These are phyloP conservation scores for Drosophila cardini DNA, from an alignment of 1,140 invertebrate genomes.

Conservation along the genomic window DNA sequence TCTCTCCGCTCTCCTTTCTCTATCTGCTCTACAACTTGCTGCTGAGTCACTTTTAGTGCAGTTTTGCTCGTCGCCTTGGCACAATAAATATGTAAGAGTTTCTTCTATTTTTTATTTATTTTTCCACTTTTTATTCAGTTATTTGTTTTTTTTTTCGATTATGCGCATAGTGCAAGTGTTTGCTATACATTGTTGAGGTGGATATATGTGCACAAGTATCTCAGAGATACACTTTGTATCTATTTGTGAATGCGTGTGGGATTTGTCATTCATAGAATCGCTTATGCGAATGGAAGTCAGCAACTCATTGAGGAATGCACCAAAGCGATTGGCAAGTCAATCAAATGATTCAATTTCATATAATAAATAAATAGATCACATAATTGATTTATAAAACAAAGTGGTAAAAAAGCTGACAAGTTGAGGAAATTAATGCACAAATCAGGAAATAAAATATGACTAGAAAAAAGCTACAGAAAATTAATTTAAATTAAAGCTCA, in stretches of 20 bases:
- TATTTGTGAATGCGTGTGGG: constrained; percentile 44
- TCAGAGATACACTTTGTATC: constrained; percentile 24
- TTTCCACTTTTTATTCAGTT: neutral
- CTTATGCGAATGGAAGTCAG: neutral
- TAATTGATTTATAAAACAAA: neutral
- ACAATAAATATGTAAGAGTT: constrained; percentile 73
- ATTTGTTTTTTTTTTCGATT: constrained; percentile 44
- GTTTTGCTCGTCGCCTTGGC: constrained; percentile 61
- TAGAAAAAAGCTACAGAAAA: neutral
- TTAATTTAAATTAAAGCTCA: too few species aligned
- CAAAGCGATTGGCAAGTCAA: constrained; percentile 17
- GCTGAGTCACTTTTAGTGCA: constrained; percentile 43
- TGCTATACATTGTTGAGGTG: constrained; percentile 50
- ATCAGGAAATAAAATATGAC: neutral
- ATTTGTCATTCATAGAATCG: constrained; percentile 63
- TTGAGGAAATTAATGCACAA: neutral
- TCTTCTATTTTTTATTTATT: constrained; percentile 7
- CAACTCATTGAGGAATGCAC: constrained; percentile 32
- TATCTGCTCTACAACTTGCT: neutral
- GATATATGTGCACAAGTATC: constrained; percentile 24
- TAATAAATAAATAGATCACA: neutral
- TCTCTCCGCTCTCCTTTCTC: neutral
- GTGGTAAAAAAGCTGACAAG: neutral
- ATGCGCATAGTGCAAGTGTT: constrained; percentile 75
- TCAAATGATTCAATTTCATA: neutral